Evolutionary conservation across 2,888 invertebrate genomes (phyloP), one percentile per base, ranked within the genome.

Genomic region (Leistus spinibarbis): DNA sequence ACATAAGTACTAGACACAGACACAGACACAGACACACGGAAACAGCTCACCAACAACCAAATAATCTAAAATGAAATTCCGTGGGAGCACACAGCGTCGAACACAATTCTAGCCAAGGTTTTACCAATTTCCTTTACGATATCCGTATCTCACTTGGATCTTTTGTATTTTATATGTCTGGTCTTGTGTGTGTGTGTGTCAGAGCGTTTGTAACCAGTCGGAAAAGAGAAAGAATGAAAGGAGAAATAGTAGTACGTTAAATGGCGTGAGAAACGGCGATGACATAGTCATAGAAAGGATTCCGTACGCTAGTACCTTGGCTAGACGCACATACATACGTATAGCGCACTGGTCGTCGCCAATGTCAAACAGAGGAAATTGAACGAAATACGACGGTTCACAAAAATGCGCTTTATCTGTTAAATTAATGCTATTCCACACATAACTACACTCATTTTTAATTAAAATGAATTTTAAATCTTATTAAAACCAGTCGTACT

Each of bases 101-200:
- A 71, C 64, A 23, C 64, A 54, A 22, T 53, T 70, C 70, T 40
- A 40, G 63, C 62, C 64, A 69, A 70, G 63, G 62, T 71, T 65
- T 64, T 71, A 71, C 71, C 72, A 72, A 72, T 72, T 72, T 72
- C 72, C 66, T 72, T 72, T 72, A 72, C 72, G 72, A 72, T 72
- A 72, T 72, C 66, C 66, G 65, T 66, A 72, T 66, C 72, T 65
- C 66, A 72, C 72, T 71, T 10, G 72, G 65, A 72, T 72, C 72
- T 71, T 71, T 72, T 72, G 72, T 72, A 66, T 72, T 71, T 72
- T 72, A 69, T 69, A 66, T 66, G 72, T 71, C 64, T 64, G 64
- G 70, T 17, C 10, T 23, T 23, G 64, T 23, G 16, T 23, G 24
- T 23, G 66, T n/a, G 56, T 40, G 66, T 64, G 66, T 57, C 54